Percentiles rank a stretch among this genome's conserved stretches.
phyloP scores from a whole-genome alignment of 35 echinoderm and acorn worm species.

The Apostichopus parvimensis region DNA sequence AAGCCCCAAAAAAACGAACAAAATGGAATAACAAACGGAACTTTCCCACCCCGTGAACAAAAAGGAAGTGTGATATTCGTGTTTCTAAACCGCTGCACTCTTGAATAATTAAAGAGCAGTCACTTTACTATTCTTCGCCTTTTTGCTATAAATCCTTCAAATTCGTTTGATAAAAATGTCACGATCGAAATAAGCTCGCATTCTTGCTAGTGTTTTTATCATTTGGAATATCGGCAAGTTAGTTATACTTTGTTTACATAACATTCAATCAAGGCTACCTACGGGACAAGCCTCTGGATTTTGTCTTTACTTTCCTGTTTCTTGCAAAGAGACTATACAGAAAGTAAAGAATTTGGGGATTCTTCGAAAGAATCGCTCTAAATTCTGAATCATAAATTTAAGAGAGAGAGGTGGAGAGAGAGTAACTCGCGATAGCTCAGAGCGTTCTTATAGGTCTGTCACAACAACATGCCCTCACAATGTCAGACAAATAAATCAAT shows the following conservation, averaged over 20 bases:
- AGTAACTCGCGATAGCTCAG: neutral
- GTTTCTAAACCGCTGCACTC: no score
- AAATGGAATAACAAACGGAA: no score
- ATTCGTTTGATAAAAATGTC: constrained; percentile 37
- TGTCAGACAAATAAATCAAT: neutral
- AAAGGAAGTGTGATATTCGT: no score
- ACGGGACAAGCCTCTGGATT: constrained; percentile 26
- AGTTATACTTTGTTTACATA: constrained; percentile 43
- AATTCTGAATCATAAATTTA: constrained; percentile 27
- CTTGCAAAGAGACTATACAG: neutral
- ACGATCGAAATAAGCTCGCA: constrained; percentile 38
- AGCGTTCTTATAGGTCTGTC: constrained; percentile 11
- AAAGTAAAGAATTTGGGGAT: constrained; percentile 11
- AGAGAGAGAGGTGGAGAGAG: no score
- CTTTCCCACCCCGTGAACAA: no score
- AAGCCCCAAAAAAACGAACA: no score
- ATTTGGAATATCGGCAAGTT: neutral
- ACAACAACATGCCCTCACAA: constrained; percentile 11
- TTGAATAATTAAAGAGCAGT: constrained; percentile 3
- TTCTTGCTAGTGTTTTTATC: constrained; percentile 16
- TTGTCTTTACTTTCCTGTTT: neutral
- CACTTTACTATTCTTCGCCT: constrained; percentile 1
- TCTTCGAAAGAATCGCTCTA: neutral
- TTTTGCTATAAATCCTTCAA: constrained; percentile 6
- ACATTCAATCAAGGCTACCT: constrained; percentile 34